phyloP scores from a whole-genome alignment of 2,888 invertebrate species.

The Leptarthrus brevirostris region DNA sequence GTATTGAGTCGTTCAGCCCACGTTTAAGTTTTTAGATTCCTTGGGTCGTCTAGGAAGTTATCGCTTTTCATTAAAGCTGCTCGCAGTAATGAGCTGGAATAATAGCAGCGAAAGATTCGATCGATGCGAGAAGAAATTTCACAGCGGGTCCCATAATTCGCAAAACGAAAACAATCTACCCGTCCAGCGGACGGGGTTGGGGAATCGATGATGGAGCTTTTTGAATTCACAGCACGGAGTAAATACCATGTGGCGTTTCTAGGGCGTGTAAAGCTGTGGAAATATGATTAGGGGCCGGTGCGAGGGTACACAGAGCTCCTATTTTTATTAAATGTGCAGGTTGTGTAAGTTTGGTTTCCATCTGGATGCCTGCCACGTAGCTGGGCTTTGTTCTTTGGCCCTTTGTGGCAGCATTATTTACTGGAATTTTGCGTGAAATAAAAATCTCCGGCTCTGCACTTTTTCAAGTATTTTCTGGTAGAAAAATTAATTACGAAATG shows the following conservation, averaged over 20 bases:
- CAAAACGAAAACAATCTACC: conserved; percentile 41
- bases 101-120: conserved; percentile 24
- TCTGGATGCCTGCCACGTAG: conserved; percentile 48
- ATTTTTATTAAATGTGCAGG: conserved; percentile 48
- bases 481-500: conserved; percentile 38
- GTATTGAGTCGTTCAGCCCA: neutral
- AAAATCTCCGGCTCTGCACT: conserved; percentile 35
- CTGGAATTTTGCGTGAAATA: conserved; percentile 47
- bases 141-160: conserved; percentile 44
- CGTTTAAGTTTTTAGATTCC: neutral
- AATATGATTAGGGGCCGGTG: conserved; percentile 47
- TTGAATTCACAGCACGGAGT: conserved; percentile 47
- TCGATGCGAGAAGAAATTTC: conserved; percentile 40
- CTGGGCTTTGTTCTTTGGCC: conserved; percentile 47
- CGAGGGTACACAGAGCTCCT: conserved; percentile 37
- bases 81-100: conserved; percentile 46
- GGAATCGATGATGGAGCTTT: conserved; percentile 42
- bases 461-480: conserved; percentile 35
- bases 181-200: neutral
- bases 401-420: conserved; percentile 44
- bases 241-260: conserved; percentile 48
- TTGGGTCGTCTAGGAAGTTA: conserved; percentile 19
- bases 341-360: conserved; percentile 44
- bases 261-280: conserved; percentile 47
- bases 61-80: conserved; percentile 47